Conservation (phyloP, 1,140 invertebrate genomes). For the Calliphora vicina region DNA sequence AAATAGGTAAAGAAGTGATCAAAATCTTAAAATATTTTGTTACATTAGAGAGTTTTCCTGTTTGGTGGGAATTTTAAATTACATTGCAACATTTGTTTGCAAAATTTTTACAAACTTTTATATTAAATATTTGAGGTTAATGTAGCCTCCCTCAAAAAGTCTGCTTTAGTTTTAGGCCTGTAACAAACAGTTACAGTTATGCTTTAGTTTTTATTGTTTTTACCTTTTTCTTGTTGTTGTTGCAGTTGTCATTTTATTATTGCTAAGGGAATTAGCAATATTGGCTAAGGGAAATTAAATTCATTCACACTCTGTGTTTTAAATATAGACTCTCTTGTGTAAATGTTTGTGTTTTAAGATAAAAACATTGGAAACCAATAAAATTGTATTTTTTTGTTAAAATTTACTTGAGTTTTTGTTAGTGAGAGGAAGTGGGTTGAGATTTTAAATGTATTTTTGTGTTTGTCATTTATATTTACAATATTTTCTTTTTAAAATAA, state of each 20-base stretch:
- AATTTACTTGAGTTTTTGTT: no score
- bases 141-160: neutral
- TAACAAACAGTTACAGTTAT: neutral
- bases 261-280: neutral
- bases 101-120: neutral
- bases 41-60: neutral
- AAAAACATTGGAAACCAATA: no score
- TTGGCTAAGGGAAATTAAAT: conserved; percentile 7
- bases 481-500: no score
- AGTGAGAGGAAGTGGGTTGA: no score
- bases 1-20: neutral
- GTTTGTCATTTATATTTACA: no score
- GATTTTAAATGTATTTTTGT: no score
- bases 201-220: neutral
- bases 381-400: no score
- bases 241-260: neutral
- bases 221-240: neutral
- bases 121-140: neutral
- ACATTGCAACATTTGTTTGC: neutral
- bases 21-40: neutral
- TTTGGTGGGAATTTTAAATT: neutral
- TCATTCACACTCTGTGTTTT: neutral
- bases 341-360: no score
- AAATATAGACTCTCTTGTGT: no score
- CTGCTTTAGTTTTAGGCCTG: neutral